Evolutionary conservation across 1,140 invertebrate species (phyloP), one percentile per base, ranked within the genome.

Genomic region (Caenorhabditis remanei): DNA sequence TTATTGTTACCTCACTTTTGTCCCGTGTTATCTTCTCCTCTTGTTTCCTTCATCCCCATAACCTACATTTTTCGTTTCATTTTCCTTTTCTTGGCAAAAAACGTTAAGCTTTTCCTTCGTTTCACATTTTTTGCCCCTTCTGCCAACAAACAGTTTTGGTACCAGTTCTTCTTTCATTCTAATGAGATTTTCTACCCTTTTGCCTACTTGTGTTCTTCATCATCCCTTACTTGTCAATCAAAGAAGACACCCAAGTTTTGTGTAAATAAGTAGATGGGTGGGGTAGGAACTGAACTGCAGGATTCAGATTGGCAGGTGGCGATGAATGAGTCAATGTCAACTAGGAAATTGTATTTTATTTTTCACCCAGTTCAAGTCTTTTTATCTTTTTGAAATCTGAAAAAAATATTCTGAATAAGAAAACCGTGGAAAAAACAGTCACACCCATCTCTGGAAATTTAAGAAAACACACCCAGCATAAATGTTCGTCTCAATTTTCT

Each of bases 201-300:
- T 21, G 21, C 56, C 56, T 32, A 32, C 14, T 63, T 24, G 24
- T n/a, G 43, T 79, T 79, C 46, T 79, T 50, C 71, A 79, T 50
- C 71, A 50, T 53, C 43, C 46, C 71, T 79, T 79, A 50, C 71
- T 79, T 79, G 71, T 50, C 71, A 79, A 50, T 79, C 71, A 79
- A 48, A 50, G 40, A 40, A 32, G 19, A 43, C 65, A 43, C 65
- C 65, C 40, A 50, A 79, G 71, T 79, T 53, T 48, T 79, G 71
- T 79, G 71, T 79, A 79, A 79, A 79, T 79, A 79, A 79, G 71
- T 79, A 50, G 43, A 79, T 50, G 71, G 71, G 43, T 79, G 21
- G 71, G 43, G 46, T 48, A 79, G 71, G 71, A 50, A 50, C 40
- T 2, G n/a, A 46, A 14, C 67, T 71, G 43, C 41, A 21, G n/a